Base-by-base conservation (phyloP, 1,140 invertebrate species). In the Nasonia vitripennis region DNA sequence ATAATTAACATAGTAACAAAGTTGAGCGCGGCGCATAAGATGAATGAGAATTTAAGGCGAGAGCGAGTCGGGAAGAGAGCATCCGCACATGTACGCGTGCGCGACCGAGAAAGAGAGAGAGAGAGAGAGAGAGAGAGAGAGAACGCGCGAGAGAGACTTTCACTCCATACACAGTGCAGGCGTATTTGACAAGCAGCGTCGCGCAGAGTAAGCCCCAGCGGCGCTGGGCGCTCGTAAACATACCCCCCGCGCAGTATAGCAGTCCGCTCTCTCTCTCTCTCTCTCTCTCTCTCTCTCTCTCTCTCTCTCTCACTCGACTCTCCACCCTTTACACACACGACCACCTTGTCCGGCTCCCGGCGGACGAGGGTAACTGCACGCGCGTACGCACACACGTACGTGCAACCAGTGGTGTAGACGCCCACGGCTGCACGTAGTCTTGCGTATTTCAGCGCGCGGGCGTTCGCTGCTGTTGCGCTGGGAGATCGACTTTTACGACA, bases 1-100 rank as follows among this genome's bases (percentile, higher is more conserved):
- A 74, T 74, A 74, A 74, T 74, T 74, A 74, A 45, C 31, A 12
- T 71, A 27, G 23, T 71, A 71, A 71, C 23, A 71, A 74, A 74
- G 71, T 74, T 74, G 2, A 37, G 27, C 9, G 27, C 9, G 14
- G 2, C 9, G 9, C 41, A 41, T n/a, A 20, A 48, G 74, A 27
- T 20, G 41, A 77, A 77, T 77, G 74, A 51, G 17, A 45, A 77
- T 77, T 48, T 77, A 77, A 77, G 23, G 74, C 20, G 0, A 14
- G 34, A 74, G 71, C 20, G 14, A 74, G 71, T 34, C 27, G n/a
- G n/a, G n/a, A 27, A 5, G 41, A 45, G 41, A 45, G 41, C 1
- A 45, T 45, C 9, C 41, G 9, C 1, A 45, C 10, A 9, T 45
- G 7, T 7, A 10, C 9, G 41, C 9, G 41, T 45, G 12, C 3